Percentiles rank a stretch among this genome's conserved stretches.
Conservation (phyloP, 1,140 invertebrate species). For the Temnothorax curvispinosus region DNA sequence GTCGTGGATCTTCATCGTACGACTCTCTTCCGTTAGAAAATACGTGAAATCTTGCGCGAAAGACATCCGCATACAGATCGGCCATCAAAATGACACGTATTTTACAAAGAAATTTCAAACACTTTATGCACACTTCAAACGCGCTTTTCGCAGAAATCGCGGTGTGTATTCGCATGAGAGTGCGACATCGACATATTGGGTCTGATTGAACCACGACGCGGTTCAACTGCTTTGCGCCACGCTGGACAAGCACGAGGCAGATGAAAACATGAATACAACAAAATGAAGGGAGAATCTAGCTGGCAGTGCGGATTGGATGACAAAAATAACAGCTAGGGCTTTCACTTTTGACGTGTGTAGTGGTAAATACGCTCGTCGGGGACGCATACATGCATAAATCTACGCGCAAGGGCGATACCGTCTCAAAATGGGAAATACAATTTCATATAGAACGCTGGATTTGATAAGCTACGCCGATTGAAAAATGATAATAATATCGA, state of each 20-base stretch:
- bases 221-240: slow-evolving; percentile 21
- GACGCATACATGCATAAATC: neutral
- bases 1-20: neutral
- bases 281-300: slow-evolving; percentile 53
- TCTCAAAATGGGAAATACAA: slow-evolving; percentile 15
- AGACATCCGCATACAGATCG: neutral
- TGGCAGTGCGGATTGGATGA: slow-evolving; percentile 43
- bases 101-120: slow-evolving; percentile 39
- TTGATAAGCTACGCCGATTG: slow-evolving; percentile 10
- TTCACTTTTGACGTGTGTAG: slow-evolving; percentile 33
- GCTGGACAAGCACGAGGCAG: slow-evolving; percentile 46
- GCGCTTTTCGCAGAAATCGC: slow-evolving; percentile 48
- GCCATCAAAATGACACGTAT: slow-evolving; percentile 24
- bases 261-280: slow-evolving; percentile 59
- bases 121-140: slow-evolving; percentile 52
- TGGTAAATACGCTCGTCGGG: neutral
- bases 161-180: slow-evolving; percentile 47
- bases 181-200: slow-evolving; percentile 65
- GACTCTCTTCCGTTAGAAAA: neutral
- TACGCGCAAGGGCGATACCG: neutral
- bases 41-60: neutral
- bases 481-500: neutral
- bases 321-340: slow-evolving; percentile 52
- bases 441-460: slow-evolving; percentile 16
- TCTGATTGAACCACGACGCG: slow-evolving; percentile 63